phyloP scores from a whole-genome alignment of 2,797 vertebrate species.

The Tragopan temminckii region DNA sequence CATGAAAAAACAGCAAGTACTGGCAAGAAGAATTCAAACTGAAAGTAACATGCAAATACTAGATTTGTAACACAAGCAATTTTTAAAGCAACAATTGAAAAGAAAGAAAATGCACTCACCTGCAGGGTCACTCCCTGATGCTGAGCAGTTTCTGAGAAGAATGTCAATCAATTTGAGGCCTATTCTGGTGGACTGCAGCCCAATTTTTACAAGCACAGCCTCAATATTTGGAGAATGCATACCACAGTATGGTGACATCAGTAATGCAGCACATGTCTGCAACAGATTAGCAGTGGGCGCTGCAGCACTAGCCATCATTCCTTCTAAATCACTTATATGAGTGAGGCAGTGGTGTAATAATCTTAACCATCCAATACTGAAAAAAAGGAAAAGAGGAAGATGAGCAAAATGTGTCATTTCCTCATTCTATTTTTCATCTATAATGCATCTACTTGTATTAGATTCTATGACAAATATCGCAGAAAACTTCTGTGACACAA shows the following conservation, averaged over 20 bases:
- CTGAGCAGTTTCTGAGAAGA: conserved; percentile 96
- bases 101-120: conserved; percentile 81
- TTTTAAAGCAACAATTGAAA: not conserved
- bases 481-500: not conserved
- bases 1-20: not conserved
- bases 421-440: not conserved
- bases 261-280: conserved; percentile 95
- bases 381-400: conserved; percentile 39
- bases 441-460: not conserved
- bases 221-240: conserved; percentile 99
- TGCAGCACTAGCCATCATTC: conserved; percentile 97
- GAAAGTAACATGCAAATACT: not conserved
- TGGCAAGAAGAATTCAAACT: not conserved
- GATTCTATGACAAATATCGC: not conserved
- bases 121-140: conserved; percentile 95
- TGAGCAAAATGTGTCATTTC: not conserved
- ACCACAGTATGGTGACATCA: conserved; percentile 99
- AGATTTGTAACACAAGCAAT: not conserved
- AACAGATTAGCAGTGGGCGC: conserved; percentile 97
- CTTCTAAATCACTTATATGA: conserved; percentile 96
- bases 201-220: conserved; percentile 97
- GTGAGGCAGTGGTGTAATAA: conserved; percentile 98
- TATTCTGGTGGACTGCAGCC: conserved; percentile 96
- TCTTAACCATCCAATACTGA: conserved; percentile 97
- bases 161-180: conserved; percentile 98